phyloP scores from a whole-genome alignment of 2,888 invertebrate genomes.

The Ligdia adustata region DNA sequence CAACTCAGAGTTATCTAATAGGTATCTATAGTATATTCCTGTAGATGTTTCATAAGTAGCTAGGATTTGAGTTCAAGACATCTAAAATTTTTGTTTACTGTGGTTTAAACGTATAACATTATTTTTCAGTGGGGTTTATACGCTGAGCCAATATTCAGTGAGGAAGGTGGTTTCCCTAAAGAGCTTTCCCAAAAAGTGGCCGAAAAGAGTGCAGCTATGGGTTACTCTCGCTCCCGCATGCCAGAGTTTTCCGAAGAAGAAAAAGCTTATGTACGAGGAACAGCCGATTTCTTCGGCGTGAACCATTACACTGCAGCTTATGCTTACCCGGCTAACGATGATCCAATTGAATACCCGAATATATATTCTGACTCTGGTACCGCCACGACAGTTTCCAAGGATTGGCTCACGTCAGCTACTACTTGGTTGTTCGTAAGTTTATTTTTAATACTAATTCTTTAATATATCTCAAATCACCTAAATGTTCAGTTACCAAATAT shows the following conservation, averaged over 20 bases:
- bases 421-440: slow-evolving; percentile 59
- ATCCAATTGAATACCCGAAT: slow-evolving; percentile 27
- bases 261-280: slow-evolving; percentile 52
- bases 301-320: slow-evolving; percentile 86
- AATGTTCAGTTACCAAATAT: too few relatives aligned
- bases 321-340: slow-evolving; percentile 42
- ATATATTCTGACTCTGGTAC: slow-evolving; percentile 49
- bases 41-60: too few relatives aligned
- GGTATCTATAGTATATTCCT: too few relatives aligned
- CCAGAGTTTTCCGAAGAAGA: slow-evolving; percentile 73
- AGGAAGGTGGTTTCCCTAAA: slow-evolving; percentile 82
- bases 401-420: slow-evolving; percentile 55
- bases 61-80: too few relatives aligned
- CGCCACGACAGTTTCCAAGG: slow-evolving; percentile 37
- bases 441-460: too few relatives aligned
- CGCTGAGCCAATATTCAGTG: slow-evolving; percentile 73
- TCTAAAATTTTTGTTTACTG: too few relatives aligned
- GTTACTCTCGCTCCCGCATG: slow-evolving; percentile 65
- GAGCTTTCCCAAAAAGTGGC: slow-evolving; percentile 70
- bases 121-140: slow-evolving; percentile 69
- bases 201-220: slow-evolving; percentile 67
- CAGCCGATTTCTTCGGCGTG: slow-evolving; percentile 78
- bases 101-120: too few relatives aligned
- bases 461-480: too few relatives aligned
- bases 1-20: too few relatives aligned